Evolutionary conservation across 1,140 invertebrate genomes (phyloP).

Genomic region (Trichoplusia ni): DNA sequence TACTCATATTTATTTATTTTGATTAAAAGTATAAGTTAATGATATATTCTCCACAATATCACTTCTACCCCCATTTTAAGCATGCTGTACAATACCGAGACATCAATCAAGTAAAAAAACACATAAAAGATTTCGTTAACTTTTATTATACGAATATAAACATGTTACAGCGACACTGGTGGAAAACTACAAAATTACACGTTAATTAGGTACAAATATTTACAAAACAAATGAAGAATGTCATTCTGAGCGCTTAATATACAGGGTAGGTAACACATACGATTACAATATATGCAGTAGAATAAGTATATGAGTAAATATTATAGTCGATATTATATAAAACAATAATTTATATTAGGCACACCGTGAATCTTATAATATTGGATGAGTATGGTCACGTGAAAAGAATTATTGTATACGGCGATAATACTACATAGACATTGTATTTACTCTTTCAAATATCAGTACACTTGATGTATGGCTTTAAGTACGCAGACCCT

Average conservation of each 20-base stretch:
- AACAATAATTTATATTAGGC: slow-evolving; percentile 27
- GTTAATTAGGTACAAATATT: slow-evolving; percentile 44
- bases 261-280: slow-evolving; percentile 34
- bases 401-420: slow-evolving; percentile 13
- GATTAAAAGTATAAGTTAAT: too few relatives aligned
- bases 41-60: too few relatives aligned
- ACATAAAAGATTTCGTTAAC: slow-evolving; percentile 41
- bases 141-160: slow-evolving; percentile 69
- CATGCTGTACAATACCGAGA: too few relatives aligned
- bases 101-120: slow-evolving; percentile 38
- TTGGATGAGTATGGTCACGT: neutral
- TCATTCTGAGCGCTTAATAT: slow-evolving; percentile 26
- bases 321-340: slow-evolving; percentile 19
- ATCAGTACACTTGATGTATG: slow-evolving; percentile 18
- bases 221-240: slow-evolving; percentile 38
- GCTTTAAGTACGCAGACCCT: slow-evolving; percentile 17
- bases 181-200: slow-evolving; percentile 67
- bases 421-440: slow-evolving; percentile 1
- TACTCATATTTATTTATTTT: too few relatives aligned
- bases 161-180: slow-evolving; percentile 67
- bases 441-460: slow-evolving; percentile 1
- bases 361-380: slow-evolving; percentile 22
- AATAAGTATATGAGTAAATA: slow-evolving; percentile 5
- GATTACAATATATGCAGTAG: neutral
- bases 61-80: too few relatives aligned